Evolutionary conservation across 2,888 invertebrate species (phyloP).

Genomic region (Sminthurinus aureus): DNA sequence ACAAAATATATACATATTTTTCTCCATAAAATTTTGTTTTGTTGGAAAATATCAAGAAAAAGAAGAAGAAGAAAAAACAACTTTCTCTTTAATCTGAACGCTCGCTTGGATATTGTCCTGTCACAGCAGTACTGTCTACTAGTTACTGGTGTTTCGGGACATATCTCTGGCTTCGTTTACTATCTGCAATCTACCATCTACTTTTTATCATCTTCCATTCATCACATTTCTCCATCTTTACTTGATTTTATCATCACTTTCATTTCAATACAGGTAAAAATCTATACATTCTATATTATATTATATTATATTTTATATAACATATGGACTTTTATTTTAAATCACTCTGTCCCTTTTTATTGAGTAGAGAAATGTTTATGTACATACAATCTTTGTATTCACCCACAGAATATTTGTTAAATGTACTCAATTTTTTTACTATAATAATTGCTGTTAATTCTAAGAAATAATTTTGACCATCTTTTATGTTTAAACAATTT

Average conservation of each 20-base stretch:
- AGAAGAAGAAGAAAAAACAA: background rate
- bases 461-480: no score
- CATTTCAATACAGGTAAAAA: background rate
- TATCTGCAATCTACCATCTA: background rate
- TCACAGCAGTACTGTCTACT: conserved; percentile 90
- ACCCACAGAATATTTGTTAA: background rate
- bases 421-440: background rate
- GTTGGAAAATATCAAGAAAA: background rate
- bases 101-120: conserved; percentile 93
- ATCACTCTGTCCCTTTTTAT: background rate
- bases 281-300: background rate
- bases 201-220: background rate
- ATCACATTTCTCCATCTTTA: conserved; percentile 10
- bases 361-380: background rate
- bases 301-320: background rate
- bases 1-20: background rate
- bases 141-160: conserved; percentile 93
- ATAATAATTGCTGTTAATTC: background rate
- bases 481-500: no score
- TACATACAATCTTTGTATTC: background rate
- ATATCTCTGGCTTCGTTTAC: conserved; percentile 71
- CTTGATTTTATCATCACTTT: background rate
- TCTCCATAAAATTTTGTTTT: background rate
- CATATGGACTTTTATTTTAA: background rate
- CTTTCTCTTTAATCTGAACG: conserved; percentile 24